phyloP scores from a whole-genome alignment of 2,113 vertebrate species.

The Saimiri boliviensis region DNA sequence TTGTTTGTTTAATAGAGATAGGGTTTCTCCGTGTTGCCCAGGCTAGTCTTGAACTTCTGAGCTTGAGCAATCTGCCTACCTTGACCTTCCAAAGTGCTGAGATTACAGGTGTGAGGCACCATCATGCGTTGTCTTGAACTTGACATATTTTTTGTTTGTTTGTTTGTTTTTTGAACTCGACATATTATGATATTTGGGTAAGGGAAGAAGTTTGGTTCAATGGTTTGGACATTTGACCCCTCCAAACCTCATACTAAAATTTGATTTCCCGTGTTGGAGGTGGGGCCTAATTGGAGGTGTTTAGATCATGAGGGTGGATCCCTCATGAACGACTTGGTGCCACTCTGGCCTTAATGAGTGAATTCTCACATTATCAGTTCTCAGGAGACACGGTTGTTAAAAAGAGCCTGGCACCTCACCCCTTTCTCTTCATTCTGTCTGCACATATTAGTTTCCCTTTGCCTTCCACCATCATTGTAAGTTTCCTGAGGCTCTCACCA shows the following conservation, averaged over 20 bases:
- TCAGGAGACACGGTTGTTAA: not conserved
- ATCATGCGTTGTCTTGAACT: too few species aligned
- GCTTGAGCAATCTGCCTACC: too few species aligned
- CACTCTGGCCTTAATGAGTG: not conserved
- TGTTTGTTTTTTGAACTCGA: too few species aligned
- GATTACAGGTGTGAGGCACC: too few species aligned
- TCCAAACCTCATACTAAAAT: not conserved
- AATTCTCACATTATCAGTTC: not conserved
- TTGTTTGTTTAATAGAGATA: too few species aligned
- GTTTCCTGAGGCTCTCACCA: not conserved
- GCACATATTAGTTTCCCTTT: not conserved
- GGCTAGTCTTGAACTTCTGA: too few species aligned
- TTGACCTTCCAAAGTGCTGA: too few species aligned
- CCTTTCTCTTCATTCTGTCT: not conserved
- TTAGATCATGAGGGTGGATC: not conserved
- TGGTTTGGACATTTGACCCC: not conserved
- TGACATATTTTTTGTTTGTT: not conserved
- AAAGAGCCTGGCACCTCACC: not conserved
- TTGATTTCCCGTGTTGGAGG: not conserved
- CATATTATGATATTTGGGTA: not conserved
- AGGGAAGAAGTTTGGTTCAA: not conserved
- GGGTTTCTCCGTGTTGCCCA: too few species aligned
- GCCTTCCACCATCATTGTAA: not conserved
- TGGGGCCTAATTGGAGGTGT: not conserved
- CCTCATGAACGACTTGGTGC: not conserved